phyloP scores from a whole-genome alignment of 2,797 vertebrate species.

The Danionella dracula region DNA sequence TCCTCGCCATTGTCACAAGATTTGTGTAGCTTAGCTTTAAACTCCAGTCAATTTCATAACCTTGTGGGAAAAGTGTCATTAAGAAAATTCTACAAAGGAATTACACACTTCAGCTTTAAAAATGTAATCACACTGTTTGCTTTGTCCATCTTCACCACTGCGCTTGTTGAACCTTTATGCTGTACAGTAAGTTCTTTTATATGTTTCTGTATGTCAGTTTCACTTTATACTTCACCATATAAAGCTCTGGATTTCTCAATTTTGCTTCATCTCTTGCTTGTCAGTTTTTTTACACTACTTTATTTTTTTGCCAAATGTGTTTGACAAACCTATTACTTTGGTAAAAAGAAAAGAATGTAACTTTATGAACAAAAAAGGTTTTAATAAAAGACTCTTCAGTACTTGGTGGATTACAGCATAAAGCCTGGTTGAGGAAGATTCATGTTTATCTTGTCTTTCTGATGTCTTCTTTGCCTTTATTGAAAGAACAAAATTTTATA shows the following conservation, averaged over 20 bases:
- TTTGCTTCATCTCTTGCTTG: conserved; percentile 44
- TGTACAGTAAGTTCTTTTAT: conserved; percentile 69
- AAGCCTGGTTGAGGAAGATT: too few species aligned
- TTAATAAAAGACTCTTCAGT: conserved; percentile 8
- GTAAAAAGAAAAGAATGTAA: conserved; percentile 12
- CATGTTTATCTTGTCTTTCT: too few species aligned
- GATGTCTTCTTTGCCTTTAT: not conserved
- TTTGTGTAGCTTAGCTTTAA: too few species aligned
- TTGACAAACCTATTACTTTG: conserved; percentile 49
- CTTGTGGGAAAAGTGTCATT: too few species aligned
- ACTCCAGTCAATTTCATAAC: too few species aligned
- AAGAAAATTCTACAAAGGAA: too few species aligned
- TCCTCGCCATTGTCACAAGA: too few species aligned
- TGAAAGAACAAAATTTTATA: conserved; percentile 5
- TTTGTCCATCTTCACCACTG: conserved; percentile 20
- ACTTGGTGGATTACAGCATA: not conserved
- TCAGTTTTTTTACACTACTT: conserved; percentile 7
- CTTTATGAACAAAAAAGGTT: conserved; percentile 8
- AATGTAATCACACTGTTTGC: conserved; percentile 41
- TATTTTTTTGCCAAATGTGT: conserved; percentile 50
- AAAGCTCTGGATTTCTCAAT: conserved; percentile 75
- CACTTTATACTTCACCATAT: conserved; percentile 66
- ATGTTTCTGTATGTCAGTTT: conserved; percentile 75
- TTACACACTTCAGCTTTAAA: conserved; percentile 1
- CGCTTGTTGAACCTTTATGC: conserved; percentile 63